phyloP scores from a whole-genome alignment of 2,888 invertebrate genomes.

The Caenorhabditis sinica region DNA sequence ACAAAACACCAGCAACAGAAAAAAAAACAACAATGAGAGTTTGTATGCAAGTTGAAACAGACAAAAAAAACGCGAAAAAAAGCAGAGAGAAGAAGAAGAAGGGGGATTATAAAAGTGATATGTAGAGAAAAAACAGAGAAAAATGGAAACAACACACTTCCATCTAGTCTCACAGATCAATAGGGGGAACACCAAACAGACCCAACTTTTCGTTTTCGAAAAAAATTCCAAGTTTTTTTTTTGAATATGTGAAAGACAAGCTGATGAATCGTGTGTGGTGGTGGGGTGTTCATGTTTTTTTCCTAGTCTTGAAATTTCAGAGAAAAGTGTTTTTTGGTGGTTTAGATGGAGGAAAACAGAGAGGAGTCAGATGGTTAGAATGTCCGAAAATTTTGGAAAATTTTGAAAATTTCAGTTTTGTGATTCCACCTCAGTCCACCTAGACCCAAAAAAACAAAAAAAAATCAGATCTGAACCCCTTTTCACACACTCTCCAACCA shows the following conservation, averaged over 20 bases:
- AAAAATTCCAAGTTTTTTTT: neutral
- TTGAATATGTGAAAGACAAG: constrained; percentile 4
- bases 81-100: neutral
- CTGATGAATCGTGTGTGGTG: neutral
- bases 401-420: no score
- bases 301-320: neutral
- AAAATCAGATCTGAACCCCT: no score
- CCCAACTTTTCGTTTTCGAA: neutral
- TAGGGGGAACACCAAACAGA: neutral
- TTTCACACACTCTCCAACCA: neutral
- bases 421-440: no score
- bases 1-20: no score
- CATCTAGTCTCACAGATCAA: no score
- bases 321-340: neutral
- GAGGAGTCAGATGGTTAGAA: no score
- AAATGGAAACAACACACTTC: neutral
- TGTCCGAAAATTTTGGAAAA: no score
- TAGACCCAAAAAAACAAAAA: neutral
- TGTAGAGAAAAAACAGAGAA: neutral
- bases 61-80: neutral
- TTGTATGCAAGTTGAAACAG: neutral
- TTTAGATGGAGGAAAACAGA: neutral
- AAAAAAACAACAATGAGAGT: no score
- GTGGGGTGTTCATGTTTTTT: neutral
- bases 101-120: neutral